Percentiles rank a stretch among this genome's conserved stretches.
These are phyloP conservation scores for Actinostola sp. DNA, from an alignment of 92 coral and sea anemone genomes.

Conservation along the genomic window DNA sequence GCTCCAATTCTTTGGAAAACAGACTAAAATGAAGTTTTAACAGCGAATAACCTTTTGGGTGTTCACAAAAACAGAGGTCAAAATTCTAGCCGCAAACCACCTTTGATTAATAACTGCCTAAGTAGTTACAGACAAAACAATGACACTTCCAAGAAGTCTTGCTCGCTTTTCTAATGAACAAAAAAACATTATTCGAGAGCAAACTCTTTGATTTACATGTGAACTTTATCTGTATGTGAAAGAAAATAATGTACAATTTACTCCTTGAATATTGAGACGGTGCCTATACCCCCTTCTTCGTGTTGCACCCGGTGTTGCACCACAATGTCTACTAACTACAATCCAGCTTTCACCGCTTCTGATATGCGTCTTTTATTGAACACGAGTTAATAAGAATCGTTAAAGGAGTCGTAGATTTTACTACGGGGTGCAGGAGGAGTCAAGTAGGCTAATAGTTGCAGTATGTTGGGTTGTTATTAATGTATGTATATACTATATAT, in stretches of 20 bases:
- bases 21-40: slow-evolving; percentile 8
- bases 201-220: not conserved
- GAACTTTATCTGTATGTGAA: not conserved
- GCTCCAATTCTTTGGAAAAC: slow-evolving; percentile 12
- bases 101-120: slow-evolving; percentile 5
- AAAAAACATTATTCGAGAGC: not conserved
- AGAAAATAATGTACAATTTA: not conserved
- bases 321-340: not conserved
- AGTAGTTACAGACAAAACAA: slow-evolving; percentile 9
- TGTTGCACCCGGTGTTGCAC: not conserved
- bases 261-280: too few species aligned
- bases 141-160: slow-evolving; percentile 4
- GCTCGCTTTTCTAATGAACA: slow-evolving; percentile 9
- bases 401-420: not conserved
- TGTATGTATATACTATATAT: slow-evolving; percentile 8
- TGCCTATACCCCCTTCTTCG: too few species aligned
- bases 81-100: slow-evolving; percentile 16
- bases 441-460: slow-evolving; percentile 16
- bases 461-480: not conserved
- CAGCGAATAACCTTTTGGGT: slow-evolving; percentile 2
- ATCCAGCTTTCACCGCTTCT: slow-evolving; percentile 2
- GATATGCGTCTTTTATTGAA: slow-evolving; percentile 1
- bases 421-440: not conserved
- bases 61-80: slow-evolving; percentile 4
- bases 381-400: not conserved